Evolutionary conservation across 2,888 invertebrate genomes (phyloP), one percentile per base, ranked within the genome.

Genomic region (Lasioglossum lativentre): DNA sequence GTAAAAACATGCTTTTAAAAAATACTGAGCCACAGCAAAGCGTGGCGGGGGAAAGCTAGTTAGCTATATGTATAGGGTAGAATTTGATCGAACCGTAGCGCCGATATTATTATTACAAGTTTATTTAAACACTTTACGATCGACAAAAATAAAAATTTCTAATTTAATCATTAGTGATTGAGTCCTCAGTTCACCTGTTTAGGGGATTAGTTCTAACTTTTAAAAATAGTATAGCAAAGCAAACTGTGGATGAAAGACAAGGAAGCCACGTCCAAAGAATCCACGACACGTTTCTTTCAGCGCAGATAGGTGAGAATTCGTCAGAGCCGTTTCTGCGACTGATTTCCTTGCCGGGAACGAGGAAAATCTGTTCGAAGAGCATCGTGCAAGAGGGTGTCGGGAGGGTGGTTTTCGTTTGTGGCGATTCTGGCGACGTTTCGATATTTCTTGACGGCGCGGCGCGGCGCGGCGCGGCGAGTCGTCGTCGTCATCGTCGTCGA

Each of bases 401-500:
- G 14, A 66, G 34, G 66, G 66, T 66, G 34, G 34, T 66, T 66
- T 66, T 34, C 34, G 30, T 66, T 19, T 19, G 30, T 10, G 19
- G 34, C 66, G 66, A 66, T 66, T 34, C 66, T 34, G 86, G 73
- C 82, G 79, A 78, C 81, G 80, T 90, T 91, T 88, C 91, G 88
- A 91, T 91, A 90, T 90, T 91, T 90, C 83, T 90, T 85, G 74
- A 42, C 75, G 75, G 40, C 70, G 86, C 34, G 34, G 34, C 34
- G 34, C 34, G 34, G 34, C 34, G 34, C 75, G 75, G 40, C 70
- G 86, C 34, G 34, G 34, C 34, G 34, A 34, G 34, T 34, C 87
- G 83, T 79, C 66, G 34, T 63, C 66, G 66, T 16, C 27, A 23
- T 68, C 78, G 88, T 77, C 83, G 85, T 81, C 88, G 86, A 91